Percentiles rank a stretch among this genome's conserved stretches.
Conservation (phyloP, 2,888 invertebrate species). For the Tubulanus polymorphus region DNA sequence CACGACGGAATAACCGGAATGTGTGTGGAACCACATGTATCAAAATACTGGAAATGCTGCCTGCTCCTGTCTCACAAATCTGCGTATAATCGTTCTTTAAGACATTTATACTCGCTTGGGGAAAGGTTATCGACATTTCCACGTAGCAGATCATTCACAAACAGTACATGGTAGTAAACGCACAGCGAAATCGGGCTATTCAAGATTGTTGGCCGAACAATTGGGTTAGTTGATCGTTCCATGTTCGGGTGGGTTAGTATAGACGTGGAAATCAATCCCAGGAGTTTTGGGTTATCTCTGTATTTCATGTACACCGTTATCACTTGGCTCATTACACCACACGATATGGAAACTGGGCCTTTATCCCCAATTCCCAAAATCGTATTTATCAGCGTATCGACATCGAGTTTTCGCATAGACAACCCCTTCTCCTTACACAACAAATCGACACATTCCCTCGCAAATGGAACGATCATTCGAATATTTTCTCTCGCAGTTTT, state of each 20-base stretch:
- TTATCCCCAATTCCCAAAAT: neutral
- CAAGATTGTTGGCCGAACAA: neutral
- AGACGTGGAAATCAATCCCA: neutral
- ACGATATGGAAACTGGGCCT: neutral
- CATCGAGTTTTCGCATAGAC: neutral
- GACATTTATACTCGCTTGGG: neutral
- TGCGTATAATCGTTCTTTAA: neutral
- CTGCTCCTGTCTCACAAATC: neutral
- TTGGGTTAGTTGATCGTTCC: neutral
- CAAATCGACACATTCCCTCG: neutral
- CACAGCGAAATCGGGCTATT: neutral
- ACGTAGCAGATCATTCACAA: neutral
- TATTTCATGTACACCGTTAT: neutral
- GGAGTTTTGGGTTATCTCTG: neutral
- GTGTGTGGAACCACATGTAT: neutral
- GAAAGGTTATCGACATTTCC: neutral
- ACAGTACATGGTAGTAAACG: neutral
- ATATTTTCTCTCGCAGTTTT: neutral
- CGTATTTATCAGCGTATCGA: neutral
- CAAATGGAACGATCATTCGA: neutral
- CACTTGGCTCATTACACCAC: neutral
- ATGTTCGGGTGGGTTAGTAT: neutral
- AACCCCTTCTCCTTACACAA: neutral
- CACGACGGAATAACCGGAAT: neutral
- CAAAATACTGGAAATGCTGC: neutral